Conservation (phyloP, 2,113 vertebrate species). For the Turnix velox region DNA sequence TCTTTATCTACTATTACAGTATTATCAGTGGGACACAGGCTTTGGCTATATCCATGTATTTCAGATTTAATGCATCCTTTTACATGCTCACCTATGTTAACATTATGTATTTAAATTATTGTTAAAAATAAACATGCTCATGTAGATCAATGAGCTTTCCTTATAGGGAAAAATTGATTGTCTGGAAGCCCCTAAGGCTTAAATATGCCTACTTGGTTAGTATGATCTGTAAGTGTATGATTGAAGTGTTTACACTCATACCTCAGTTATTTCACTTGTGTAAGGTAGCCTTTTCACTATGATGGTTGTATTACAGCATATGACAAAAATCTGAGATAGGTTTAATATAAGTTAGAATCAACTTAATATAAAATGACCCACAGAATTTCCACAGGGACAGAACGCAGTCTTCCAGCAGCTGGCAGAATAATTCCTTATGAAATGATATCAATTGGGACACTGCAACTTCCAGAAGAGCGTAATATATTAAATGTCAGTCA, state of each 20-base stretch:
- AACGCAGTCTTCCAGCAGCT: neutral
- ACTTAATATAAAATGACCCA: slow-evolving; percentile 41
- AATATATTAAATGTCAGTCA: slow-evolving; percentile 50
- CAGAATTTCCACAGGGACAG: slow-evolving; percentile 33
- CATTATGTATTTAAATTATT: neutral
- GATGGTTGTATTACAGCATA: neutral
- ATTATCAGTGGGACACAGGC: neutral
- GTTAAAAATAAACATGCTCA: neutral
- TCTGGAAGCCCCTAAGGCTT: neutral
- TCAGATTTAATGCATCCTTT: neutral
- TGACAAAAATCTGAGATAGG: slow-evolving; percentile 1
- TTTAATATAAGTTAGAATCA: slow-evolving; percentile 28
- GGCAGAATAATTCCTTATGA: slow-evolving; percentile 37
- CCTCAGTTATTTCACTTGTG: neutral
- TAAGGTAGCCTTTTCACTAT: neutral
- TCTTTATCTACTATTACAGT: neutral
- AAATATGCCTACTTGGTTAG: neutral
- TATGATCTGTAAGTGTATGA: slow-evolving; percentile 21
- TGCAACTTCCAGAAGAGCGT: neutral
- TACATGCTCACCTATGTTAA: neutral
- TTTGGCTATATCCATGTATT: neutral
- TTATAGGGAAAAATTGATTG: neutral
- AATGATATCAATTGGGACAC: neutral
- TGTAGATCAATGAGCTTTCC: neutral
- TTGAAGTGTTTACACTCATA: neutral